phyloP scores from a whole-genome alignment of 1,140 invertebrate species.

The Zaprionus kolodkinae region DNA sequence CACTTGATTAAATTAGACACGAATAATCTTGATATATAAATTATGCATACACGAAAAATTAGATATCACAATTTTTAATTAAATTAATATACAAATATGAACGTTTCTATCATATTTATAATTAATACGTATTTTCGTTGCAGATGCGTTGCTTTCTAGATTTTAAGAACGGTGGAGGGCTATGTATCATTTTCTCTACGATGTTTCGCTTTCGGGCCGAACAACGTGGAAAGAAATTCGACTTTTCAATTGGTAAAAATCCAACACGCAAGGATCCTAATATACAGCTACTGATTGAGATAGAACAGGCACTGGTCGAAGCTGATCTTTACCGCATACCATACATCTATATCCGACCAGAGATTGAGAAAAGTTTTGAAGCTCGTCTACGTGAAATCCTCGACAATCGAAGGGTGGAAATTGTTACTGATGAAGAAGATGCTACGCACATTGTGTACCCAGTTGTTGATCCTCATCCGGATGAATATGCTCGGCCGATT shows the following conservation, averaged over 20 bases:
- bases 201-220: slow-evolving; percentile 98
- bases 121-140: slow-evolving; percentile 31
- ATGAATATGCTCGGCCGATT: slow-evolving; percentile 95
- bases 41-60: neutral
- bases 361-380: slow-evolving; percentile 93
- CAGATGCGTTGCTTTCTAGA: slow-evolving; percentile 97
- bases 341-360: slow-evolving; percentile 91
- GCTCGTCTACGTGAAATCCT: slow-evolving; percentile 95
- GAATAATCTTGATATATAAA: slow-evolving; percentile 26
- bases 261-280: slow-evolving; percentile 95
- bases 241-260: slow-evolving; percentile 93
- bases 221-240: slow-evolving; percentile 96
- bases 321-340: slow-evolving; percentile 92
- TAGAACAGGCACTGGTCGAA: slow-evolving; percentile 93
- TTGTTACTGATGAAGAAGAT: slow-evolving; percentile 91
- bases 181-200: slow-evolving; percentile 96
- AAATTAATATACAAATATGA: neutral
- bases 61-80: neutral
- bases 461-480: slow-evolving; percentile 91
- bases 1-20: slow-evolving; percentile 3
- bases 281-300: slow-evolving; percentile 96
- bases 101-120: neutral
- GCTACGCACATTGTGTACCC: slow-evolving; percentile 97
- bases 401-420: slow-evolving; percentile 92
- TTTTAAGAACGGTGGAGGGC: slow-evolving; percentile 95